Evolutionary conservation across 1,140 invertebrate genomes (phyloP).

Genomic region (Parasteatoda tepidariorum): DNA sequence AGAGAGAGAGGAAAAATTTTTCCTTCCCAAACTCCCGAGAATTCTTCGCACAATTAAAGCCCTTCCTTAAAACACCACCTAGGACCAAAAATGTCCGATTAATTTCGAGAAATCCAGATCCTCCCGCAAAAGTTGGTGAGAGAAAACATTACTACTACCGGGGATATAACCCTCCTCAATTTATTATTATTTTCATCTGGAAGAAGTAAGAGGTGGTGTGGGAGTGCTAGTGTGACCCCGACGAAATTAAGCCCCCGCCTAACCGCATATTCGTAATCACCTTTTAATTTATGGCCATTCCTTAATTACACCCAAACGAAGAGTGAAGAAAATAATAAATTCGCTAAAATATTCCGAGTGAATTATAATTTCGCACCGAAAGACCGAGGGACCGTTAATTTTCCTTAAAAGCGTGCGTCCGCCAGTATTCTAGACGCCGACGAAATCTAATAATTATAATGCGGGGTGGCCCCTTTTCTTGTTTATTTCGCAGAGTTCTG

Average conservation of each 20-base stretch:
- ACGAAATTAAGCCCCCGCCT: conserved; percentile 39
- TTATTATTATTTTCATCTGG: conserved; percentile 33
- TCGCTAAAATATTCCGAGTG: conserved; percentile 61
- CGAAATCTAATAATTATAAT: conserved; percentile 61
- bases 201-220: background rate
- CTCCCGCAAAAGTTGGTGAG: background rate
- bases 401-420: conserved; percentile 59
- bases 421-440: conserved; percentile 55
- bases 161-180: conserved; percentile 29
- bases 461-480: conserved; percentile 36
- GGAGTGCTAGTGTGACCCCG: conserved; percentile 28
- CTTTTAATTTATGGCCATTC: conserved; percentile 61
- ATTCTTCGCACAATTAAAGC: background rate
- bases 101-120: conserved; percentile 10
- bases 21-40: background rate
- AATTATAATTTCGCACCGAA: conserved; percentile 58
- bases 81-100: background rate
- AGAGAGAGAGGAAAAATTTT: background rate
- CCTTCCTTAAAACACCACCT: background rate
- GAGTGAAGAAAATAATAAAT: conserved; percentile 61
- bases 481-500: conserved; percentile 20
- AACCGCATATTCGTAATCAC: conserved; percentile 60
- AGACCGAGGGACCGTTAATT: conserved; percentile 57
- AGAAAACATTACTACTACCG: background rate
- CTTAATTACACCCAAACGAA: conserved; percentile 60